These are phyloP conservation scores for Heterotilapia buettikoferi DNA, from an alignment of 2,113 vertebrate species.

Conservation along the genomic window DNA sequence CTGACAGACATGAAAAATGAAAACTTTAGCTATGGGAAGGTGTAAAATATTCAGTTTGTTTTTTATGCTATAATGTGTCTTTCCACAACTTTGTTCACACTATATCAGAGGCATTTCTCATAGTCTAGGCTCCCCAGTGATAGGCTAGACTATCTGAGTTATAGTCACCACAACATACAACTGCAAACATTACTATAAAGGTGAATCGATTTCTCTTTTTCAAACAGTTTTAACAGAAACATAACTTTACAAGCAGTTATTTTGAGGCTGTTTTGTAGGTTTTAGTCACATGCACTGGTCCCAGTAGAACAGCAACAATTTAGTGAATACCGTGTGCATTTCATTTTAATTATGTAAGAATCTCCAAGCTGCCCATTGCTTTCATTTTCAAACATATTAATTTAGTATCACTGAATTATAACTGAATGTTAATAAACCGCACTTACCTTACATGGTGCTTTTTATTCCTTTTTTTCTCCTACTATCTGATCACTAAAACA, in stretches of 20 bases:
- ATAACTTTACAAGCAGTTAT: neutral
- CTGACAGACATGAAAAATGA: neutral
- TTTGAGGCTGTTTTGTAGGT: neutral
- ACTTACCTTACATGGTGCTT: neutral
- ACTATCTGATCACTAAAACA: neutral
- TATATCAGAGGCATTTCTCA: neutral
- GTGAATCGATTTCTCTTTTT: neutral
- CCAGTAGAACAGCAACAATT: neutral
- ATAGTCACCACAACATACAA: neutral
- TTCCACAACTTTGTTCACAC: neutral
- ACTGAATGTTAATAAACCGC: neutral
- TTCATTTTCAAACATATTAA: neutral
- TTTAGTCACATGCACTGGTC: neutral
- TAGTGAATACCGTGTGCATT: neutral
- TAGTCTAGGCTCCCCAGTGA: neutral
- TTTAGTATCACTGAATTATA: neutral
- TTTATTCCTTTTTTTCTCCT: neutral
- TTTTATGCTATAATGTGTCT: neutral
- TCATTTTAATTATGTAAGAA: neutral
- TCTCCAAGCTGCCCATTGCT: neutral
- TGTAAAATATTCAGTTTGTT: neutral
- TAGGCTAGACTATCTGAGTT: neutral
- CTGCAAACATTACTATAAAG: neutral
- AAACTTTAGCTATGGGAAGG: neutral
- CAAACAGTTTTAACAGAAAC: neutral